phyloP scores from a whole-genome alignment of 1,140 invertebrate genomes.

The Trichoplusia ni region DNA sequence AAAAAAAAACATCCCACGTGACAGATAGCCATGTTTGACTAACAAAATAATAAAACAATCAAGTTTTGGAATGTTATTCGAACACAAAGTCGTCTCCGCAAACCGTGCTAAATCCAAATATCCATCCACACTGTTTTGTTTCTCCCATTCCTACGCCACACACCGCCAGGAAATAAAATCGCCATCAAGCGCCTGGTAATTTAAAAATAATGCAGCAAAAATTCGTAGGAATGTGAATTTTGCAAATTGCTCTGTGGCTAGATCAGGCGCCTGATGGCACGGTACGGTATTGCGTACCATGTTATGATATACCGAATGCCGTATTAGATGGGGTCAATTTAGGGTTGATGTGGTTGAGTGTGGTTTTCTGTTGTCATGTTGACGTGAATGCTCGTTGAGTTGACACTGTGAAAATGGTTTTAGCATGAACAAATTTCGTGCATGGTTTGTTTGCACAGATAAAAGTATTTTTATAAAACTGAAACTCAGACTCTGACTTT shows the following conservation, averaged over 20 bases:
- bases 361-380: no score
- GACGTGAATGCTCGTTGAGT: no score
- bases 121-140: conserved; percentile 55
- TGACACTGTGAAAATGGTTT: no score
- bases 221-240: conserved; percentile 62
- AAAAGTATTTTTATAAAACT: no score
- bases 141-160: conserved; percentile 67
- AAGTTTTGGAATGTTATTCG: not conserved
- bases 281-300: not conserved
- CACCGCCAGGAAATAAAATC: conserved; percentile 73
- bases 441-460: no score
- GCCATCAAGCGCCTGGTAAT: conserved; percentile 72
- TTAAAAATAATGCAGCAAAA: conserved; percentile 75
- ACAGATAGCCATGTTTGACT: no score
- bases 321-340: not conserved
- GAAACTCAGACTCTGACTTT: no score
- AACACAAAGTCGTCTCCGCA: not conserved
- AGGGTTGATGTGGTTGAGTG: not conserved
- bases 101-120: conserved; percentile 49
- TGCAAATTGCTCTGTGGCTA: conserved; percentile 59
- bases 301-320: not conserved
- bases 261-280: conserved; percentile 48
- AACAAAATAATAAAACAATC: conserved; percentile 10
- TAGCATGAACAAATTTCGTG: no score
- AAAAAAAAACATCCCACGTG: no score